Conservation (phyloP, 2,113 vertebrate species). For the Brachyhypopomus occidentalis region DNA sequence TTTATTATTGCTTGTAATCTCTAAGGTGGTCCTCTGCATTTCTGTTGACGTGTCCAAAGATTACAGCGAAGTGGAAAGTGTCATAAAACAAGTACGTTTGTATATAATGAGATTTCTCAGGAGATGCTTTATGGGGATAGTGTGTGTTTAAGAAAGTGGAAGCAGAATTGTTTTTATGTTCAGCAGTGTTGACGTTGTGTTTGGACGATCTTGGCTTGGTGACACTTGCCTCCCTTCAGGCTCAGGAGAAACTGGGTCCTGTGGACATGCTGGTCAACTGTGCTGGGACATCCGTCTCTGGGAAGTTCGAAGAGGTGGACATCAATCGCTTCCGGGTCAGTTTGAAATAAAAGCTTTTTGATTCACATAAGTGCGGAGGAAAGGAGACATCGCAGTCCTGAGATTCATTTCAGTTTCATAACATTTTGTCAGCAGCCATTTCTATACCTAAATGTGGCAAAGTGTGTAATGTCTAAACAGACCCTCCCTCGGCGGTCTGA, state of each 20-base stretch:
- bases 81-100: constrained; percentile 90
- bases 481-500: too few relatives aligned
- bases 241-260: constrained; percentile 95
- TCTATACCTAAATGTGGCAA: too few relatives aligned
- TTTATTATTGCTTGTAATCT: constrained; percentile 23
- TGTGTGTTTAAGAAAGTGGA: too few relatives aligned
- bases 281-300: constrained; percentile 84
- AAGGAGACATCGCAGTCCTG: too few relatives aligned
- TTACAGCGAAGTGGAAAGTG: constrained; percentile 90
- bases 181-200: neutral
- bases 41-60: constrained; percentile 95
- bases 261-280: constrained; percentile 99
- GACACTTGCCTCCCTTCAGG: constrained; percentile 68
- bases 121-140: neutral
- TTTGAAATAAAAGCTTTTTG: neutral
- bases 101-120: neutral
- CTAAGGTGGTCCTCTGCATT: constrained; percentile 93
- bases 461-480: too few relatives aligned
- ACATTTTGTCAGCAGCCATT: too few relatives aligned
- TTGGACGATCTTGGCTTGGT: neutral
- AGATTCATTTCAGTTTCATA: too few relatives aligned
- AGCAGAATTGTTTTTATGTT: too few relatives aligned
- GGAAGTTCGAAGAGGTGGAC: constrained; percentile 92
- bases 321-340: constrained; percentile 85
- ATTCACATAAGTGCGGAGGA: too few relatives aligned